Evolutionary conservation across 2,888 invertebrate species (phyloP).

Genomic region (Drosophila yooni): DNA sequence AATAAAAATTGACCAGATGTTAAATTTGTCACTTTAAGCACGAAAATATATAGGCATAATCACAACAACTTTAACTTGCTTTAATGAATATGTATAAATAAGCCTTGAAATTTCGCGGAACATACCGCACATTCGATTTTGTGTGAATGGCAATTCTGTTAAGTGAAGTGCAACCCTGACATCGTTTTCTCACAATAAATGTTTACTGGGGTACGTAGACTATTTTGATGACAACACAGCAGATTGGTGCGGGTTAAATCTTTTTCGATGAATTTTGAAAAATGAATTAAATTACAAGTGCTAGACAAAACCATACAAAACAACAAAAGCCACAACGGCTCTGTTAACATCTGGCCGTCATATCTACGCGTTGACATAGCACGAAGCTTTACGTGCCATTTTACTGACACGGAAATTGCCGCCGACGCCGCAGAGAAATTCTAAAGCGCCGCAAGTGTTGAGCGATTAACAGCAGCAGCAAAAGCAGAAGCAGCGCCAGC

Average conservation of each 20-base stretch:
- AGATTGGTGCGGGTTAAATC: constrained; percentile 60
- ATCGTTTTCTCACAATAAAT: constrained; percentile 20
- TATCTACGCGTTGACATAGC: constrained; percentile 25
- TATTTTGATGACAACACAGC: constrained; percentile 75
- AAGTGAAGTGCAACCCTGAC: constrained; percentile 47
- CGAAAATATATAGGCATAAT: background rate
- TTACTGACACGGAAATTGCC: constrained; percentile 31
- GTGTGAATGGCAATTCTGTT: constrained; percentile 43
- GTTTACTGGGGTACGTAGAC: constrained; percentile 64
- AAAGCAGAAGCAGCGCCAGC: constrained; percentile 36
- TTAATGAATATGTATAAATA: background rate
- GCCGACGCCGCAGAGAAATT: constrained; percentile 57
- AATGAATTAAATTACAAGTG: constrained; percentile 70
- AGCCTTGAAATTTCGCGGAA: background rate
- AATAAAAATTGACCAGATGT: background rate
- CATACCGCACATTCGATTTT: constrained; percentile 3
- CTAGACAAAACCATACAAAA: constrained; percentile 30
- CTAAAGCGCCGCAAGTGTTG: constrained; percentile 25
- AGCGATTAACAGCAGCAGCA: constrained; percentile 38
- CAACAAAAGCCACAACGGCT: constrained; percentile 29
- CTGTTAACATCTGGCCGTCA: constrained; percentile 46
- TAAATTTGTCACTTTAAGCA: background rate
- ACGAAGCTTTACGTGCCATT: constrained; percentile 55
- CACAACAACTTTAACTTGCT: background rate
- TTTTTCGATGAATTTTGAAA: constrained; percentile 44